A percentile compares a stretch with the other conserved stretches of the same genome.
phyloP scores from a whole-genome alignment of 64 coral and sea anemone genomes.

The Porites australiensis region DNA sequence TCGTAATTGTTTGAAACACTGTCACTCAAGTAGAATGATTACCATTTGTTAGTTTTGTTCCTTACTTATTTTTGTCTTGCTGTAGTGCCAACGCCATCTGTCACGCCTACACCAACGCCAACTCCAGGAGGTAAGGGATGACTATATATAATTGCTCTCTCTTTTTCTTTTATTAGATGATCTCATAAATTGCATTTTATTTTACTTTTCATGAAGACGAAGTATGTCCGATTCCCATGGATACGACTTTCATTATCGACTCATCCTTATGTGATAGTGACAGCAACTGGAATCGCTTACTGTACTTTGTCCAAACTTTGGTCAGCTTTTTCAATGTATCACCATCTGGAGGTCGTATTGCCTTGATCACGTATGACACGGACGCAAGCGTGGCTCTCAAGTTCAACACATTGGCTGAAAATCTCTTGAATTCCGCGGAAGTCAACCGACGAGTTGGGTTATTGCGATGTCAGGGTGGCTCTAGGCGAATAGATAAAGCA shows the following conservation, averaged over 20 bases:
- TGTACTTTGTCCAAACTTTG: constrained; percentile 3
- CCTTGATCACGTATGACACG: constrained; percentile 32
- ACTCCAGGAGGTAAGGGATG: no score
- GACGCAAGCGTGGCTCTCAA: constrained; percentile 36
- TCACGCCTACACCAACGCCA: not conserved
- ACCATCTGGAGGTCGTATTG: constrained; percentile 23
- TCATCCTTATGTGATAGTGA: not conserved
- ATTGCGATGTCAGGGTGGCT: constrained; percentile 47
- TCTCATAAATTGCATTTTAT: not conserved
- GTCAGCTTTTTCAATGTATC: constrained; percentile 15
- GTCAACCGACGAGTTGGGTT: constrained; percentile 19
- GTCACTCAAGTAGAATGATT: no score
- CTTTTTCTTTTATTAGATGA: not conserved
- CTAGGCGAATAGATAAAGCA: constrained; percentile 68
- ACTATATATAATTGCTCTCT: not conserved
- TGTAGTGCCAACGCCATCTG: not conserved
- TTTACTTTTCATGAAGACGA: not conserved
- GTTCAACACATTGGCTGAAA: constrained; percentile 52
- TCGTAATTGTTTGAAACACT: no score
- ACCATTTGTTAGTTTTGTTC: no score
- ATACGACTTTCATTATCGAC: constrained; percentile 1
- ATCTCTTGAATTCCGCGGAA: constrained; percentile 28
- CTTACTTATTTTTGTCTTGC: no score
- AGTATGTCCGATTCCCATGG: constrained; percentile 16
- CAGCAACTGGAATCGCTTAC: not conserved